These are phyloP conservation scores for Eupelmus urozonus DNA, from an alignment of 2,888 invertebrate species.

Conservation along the genomic window DNA sequence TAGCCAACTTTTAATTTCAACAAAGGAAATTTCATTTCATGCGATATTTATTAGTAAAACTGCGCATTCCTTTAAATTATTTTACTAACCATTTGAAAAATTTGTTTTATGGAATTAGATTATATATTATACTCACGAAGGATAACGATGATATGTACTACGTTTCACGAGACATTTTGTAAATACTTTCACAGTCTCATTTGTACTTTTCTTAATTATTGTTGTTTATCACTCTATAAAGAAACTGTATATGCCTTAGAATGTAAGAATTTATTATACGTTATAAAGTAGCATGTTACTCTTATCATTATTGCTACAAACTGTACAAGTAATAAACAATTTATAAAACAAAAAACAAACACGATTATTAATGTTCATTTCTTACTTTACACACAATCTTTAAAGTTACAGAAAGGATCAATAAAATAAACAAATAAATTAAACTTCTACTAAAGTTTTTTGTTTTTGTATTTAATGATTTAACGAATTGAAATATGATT, in stretches of 20 bases:
- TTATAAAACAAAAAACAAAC: constrained; percentile 4
- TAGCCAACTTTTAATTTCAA: background rate
- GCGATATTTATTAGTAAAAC: background rate
- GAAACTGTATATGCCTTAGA: constrained; percentile 35
- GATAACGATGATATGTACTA: background rate
- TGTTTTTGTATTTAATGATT: too few species aligned
- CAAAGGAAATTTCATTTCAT: constrained; percentile 3
- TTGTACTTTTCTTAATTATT: constrained; percentile 15
- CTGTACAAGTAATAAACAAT: constrained; percentile 30
- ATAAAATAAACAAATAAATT: too few species aligned
- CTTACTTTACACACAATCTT: background rate
- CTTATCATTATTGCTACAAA: background rate
- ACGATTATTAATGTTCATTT: background rate
- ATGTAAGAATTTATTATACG: constrained; percentile 29
- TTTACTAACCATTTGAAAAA: background rate
- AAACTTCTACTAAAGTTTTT: too few species aligned
- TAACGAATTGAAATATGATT: too few species aligned
- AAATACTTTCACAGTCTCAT: constrained; percentile 47
- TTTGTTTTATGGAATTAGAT: background rate
- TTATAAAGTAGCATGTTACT: constrained; percentile 28
- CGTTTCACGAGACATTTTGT: constrained; percentile 40
- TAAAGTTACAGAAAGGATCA: too few species aligned
- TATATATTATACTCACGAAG: background rate
- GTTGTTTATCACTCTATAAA: constrained; percentile 29
- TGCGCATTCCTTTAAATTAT: constrained; percentile 21